Percentiles rank a stretch among this genome's conserved stretches.
These are phyloP conservation scores for Buceros bicornis DNA, from an alignment of 2,797 vertebrate species.

Conservation along the genomic window DNA sequence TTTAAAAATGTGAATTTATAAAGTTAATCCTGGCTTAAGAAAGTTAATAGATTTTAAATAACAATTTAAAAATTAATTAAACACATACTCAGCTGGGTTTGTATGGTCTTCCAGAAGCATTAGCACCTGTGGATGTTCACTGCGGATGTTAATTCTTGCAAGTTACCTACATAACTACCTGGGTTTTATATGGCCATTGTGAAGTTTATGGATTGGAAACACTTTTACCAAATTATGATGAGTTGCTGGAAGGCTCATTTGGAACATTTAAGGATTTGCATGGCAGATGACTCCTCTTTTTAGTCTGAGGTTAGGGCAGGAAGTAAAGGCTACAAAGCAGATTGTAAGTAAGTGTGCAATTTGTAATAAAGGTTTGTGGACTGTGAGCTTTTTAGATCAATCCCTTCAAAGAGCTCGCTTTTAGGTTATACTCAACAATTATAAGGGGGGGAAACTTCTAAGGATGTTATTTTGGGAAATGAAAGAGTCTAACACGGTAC, in stretches of 20 bases:
- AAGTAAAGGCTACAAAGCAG: background rate
- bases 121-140: background rate
- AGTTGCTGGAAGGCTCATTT: constrained; percentile 2
- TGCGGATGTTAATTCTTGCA: background rate
- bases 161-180: background rate
- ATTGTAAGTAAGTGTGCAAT: background rate
- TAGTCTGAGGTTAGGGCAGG: background rate
- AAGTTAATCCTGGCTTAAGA: background rate
- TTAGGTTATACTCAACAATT: constrained; percentile 33
- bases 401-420: constrained; percentile 40
- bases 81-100: background rate
- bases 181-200: background rate
- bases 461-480: constrained; percentile 33
- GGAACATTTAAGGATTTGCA: constrained; percentile 22
- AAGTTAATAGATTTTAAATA: background rate
- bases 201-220: constrained; percentile 18
- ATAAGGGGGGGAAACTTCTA: background rate
- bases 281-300: background rate
- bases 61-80: background rate
- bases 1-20: background rate
- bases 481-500: constrained; percentile 29
- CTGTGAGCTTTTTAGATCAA: constrained; percentile 26
- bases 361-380: constrained; percentile 42
- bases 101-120: background rate
- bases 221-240: background rate